Conservation (phyloP, 2,888 invertebrate species). For the Apocheima hispidaria region DNA sequence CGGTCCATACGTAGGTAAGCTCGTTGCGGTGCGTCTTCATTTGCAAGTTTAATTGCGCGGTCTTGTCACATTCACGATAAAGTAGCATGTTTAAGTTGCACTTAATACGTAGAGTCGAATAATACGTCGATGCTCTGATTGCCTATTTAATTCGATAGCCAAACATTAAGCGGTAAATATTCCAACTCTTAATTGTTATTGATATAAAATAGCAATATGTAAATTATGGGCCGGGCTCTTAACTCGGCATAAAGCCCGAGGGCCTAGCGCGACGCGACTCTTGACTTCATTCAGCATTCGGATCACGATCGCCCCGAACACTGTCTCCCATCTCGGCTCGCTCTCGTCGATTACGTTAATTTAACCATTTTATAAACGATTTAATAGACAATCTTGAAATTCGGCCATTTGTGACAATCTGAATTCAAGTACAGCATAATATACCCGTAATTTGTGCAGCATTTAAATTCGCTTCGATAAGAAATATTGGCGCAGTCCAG, state of each 20-base stretch:
- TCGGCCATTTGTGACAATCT: constrained; percentile 65
- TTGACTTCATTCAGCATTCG: constrained; percentile 76
- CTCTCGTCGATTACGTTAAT: constrained; percentile 84
- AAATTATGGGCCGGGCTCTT: constrained; percentile 72
- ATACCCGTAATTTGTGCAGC: constrained; percentile 37
- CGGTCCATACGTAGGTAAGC: constrained; percentile 62
- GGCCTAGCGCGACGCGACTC: constrained; percentile 62
- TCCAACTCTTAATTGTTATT: constrained; percentile 72
- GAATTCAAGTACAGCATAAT: constrained; percentile 48
- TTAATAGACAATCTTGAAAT: constrained; percentile 81
- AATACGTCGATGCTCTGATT: constrained; percentile 17
- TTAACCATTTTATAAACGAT: constrained; percentile 84
- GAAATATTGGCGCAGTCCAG: constrained; percentile 48
- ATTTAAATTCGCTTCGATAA: constrained; percentile 45
- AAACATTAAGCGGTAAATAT: constrained; percentile 58
- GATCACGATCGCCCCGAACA: constrained; percentile 80
- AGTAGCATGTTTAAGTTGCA: constrained; percentile 46
- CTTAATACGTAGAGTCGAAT: constrained; percentile 40
- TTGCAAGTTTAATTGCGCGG: constrained; percentile 71
- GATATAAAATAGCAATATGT: constrained; percentile 82
- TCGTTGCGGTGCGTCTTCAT: constrained; percentile 75
- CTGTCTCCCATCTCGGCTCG: constrained; percentile 81
- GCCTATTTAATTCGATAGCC: constrained; percentile 48
- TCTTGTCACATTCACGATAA: constrained; percentile 55
- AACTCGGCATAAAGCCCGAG: constrained; percentile 53